A percentile compares a stretch with the other conserved stretches of the same genome.
Evolutionary conservation across 2,888 invertebrate genomes (phyloP).

Genomic region (Bimastos eiseni): DNA sequence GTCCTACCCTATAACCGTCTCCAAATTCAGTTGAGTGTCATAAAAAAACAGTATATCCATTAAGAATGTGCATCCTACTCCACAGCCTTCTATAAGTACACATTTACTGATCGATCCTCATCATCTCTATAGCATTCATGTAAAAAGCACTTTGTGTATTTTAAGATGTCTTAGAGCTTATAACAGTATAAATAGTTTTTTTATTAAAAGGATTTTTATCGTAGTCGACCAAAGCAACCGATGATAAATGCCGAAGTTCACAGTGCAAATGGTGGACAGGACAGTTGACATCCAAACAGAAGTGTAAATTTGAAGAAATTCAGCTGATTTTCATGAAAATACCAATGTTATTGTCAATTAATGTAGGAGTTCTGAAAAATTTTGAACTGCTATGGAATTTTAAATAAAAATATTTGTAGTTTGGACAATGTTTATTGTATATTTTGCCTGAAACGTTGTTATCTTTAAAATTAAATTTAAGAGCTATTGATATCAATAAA

Average conservation of each 20-base stretch:
- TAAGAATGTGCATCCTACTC: neutral
- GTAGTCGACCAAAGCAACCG: neutral
- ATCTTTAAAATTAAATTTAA: no score
- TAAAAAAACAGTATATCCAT: neutral
- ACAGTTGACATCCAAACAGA: no score
- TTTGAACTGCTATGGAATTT: neutral
- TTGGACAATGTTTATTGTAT: no score
- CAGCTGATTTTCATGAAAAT: neutral
- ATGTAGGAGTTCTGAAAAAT: neutral
- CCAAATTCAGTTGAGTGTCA: neutral
- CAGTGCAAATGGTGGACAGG: neutral
- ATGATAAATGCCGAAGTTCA: neutral
- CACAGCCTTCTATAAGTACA: neutral
- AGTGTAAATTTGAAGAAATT: no score
- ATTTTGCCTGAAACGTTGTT: neutral
- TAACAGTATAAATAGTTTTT: neutral
- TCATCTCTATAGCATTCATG: neutral
- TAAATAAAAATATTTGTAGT: neutral
- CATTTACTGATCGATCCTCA: neutral
- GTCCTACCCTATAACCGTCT: neutral
- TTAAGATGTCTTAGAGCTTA: neutral
- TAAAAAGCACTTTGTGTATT: neutral
- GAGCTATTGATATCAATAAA: neutral
- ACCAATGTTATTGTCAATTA: neutral
- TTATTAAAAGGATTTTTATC: neutral